Conservation (phyloP, 1,140 invertebrate genomes). For the Hylyphantes graminicola region DNA sequence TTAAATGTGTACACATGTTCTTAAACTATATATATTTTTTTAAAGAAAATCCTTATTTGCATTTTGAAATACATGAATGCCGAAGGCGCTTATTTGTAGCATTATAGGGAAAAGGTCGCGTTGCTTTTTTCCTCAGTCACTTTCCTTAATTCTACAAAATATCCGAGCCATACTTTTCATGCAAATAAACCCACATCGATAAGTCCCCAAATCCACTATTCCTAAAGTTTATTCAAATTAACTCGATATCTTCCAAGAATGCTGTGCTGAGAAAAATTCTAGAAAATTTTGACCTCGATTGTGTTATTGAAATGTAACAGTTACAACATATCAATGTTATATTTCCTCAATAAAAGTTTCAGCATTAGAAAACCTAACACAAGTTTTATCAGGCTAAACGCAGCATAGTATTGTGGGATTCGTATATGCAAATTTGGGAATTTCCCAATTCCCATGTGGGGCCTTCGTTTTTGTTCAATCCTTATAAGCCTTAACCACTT, state of each 20-base stretch:
- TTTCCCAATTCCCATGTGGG: too few relatives aligned
- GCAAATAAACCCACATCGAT: not conserved
- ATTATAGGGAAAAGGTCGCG: not conserved
- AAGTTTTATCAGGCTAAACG: too few relatives aligned
- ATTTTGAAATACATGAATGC: not conserved
- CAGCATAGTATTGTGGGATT: too few relatives aligned
- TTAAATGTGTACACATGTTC: not conserved
- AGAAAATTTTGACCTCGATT: not conserved
- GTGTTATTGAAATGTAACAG: too few relatives aligned
- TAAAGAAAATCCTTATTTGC: not conserved
- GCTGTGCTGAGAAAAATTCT: constrained; percentile 21
- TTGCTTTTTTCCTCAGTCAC: not conserved
- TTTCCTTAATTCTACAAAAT: not conserved
- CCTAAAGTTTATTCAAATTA: constrained; percentile 37
- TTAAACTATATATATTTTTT: not conserved
- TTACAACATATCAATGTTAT: too few relatives aligned
- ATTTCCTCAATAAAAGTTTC: too few relatives aligned
- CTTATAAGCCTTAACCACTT: too few relatives aligned
- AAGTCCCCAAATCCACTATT: constrained; percentile 3
- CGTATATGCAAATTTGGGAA: too few relatives aligned
- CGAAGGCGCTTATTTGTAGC: not conserved
- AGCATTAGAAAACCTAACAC: too few relatives aligned
- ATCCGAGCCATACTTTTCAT: not conserved
- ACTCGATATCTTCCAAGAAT: constrained; percentile 4
- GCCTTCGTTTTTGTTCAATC: too few relatives aligned